phyloP scores from a whole-genome alignment of 2,113 vertebrate genomes.

The Pterophyllum scalare region DNA sequence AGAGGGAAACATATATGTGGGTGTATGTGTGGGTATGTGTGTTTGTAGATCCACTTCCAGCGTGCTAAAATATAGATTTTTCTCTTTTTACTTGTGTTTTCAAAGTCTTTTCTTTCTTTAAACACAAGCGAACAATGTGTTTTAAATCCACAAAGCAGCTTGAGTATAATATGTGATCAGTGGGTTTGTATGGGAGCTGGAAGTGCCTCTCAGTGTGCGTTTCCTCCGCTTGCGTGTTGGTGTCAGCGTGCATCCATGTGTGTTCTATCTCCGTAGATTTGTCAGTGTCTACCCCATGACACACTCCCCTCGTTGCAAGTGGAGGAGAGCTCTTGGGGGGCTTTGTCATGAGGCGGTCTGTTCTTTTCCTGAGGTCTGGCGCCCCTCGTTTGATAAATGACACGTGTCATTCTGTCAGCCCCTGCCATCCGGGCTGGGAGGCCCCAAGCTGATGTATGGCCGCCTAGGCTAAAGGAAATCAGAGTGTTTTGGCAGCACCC shows the following conservation, averaged over 20 bases:
- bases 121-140: slow-evolving; percentile 11
- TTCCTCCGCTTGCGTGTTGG: slow-evolving; percentile 61
- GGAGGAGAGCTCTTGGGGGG: slow-evolving; percentile 71
- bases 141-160: slow-evolving; percentile 12
- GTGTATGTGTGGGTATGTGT: slow-evolving; percentile 57
- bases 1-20: slow-evolving; percentile 57
- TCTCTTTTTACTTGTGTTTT: not conserved
- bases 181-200: slow-evolving; percentile 41
- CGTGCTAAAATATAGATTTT: slow-evolving; percentile 2
- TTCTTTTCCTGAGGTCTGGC: slow-evolving; percentile 90
- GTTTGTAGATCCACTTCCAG: slow-evolving; percentile 28
- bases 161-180: slow-evolving; percentile 9
- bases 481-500: slow-evolving; percentile 92
- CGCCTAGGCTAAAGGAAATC: slow-evolving; percentile 93
- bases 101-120: slow-evolving; percentile 14
- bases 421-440: slow-evolving; percentile 97
- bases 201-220: slow-evolving; percentile 44
- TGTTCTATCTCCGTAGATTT: slow-evolving; percentile 66
- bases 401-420: slow-evolving; percentile 99
- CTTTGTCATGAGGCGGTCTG: slow-evolving; percentile 76
- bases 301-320: slow-evolving; percentile 62
- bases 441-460: slow-evolving; percentile 92
- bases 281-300: slow-evolving; percentile 72
- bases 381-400: slow-evolving; percentile 99
- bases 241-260: slow-evolving; percentile 69